Conservation (phyloP, 1,140 invertebrate genomes). For the Calliopsis andreniformis region DNA sequence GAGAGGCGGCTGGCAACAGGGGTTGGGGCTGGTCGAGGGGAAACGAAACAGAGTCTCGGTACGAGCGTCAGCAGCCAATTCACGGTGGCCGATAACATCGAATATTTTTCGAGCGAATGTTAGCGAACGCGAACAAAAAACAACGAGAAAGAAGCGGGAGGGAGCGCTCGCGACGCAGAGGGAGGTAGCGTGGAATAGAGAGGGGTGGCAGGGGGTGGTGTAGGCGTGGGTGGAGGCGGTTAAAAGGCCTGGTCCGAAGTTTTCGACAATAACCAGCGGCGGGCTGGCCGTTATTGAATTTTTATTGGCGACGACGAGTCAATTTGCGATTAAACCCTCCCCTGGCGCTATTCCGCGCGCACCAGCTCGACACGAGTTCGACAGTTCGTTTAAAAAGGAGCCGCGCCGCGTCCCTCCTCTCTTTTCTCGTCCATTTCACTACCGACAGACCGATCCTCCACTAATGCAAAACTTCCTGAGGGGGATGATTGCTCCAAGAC, state of each 20-base stretch:
- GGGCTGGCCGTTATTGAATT: slow-evolving; percentile 73
- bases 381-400: slow-evolving; percentile 69
- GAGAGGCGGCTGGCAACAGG: background rate
- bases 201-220: slow-evolving; percentile 5
- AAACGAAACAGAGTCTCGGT: slow-evolving; percentile 44
- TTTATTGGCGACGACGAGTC: slow-evolving; percentile 76
- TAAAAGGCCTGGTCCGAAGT: slow-evolving; percentile 63
- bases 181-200: slow-evolving; percentile 20
- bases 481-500: background rate
- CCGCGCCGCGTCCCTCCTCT: slow-evolving; percentile 7
- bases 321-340: slow-evolving; percentile 73
- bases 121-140: slow-evolving; percentile 36
- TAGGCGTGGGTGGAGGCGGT: slow-evolving; percentile 1
- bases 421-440: background rate
- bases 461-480: slow-evolving; percentile 3
- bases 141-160: slow-evolving; percentile 31
- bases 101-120: slow-evolving; percentile 63
- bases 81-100: slow-evolving; percentile 62
- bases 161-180: slow-evolving; percentile 16
- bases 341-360: slow-evolving; percentile 38
- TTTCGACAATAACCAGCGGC: slow-evolving; percentile 66
- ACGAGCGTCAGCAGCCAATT: slow-evolving; percentile 63
- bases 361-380: slow-evolving; percentile 60
- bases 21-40: background rate
- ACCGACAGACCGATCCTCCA: background rate